Conservation (phyloP, 2,888 invertebrate genomes). For the Kryphioiulus occultus region DNA sequence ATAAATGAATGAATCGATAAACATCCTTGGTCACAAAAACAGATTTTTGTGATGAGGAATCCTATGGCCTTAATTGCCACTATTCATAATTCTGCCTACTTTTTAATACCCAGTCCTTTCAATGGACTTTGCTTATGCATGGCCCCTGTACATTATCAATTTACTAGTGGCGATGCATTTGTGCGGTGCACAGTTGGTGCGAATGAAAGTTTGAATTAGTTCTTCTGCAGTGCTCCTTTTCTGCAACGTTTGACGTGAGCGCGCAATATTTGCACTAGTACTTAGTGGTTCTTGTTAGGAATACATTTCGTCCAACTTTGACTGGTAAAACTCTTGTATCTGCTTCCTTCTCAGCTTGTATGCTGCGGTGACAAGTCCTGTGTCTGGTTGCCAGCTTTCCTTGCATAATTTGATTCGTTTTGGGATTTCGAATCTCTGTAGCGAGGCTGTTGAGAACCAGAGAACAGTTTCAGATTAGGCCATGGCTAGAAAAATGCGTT, state of each 20-base stretch:
- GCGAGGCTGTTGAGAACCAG: slow-evolving; percentile 55
- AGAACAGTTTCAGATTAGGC: neutral
- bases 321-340: slow-evolving; percentile 89
- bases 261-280: slow-evolving; percentile 10
- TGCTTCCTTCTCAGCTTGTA: slow-evolving; percentile 97
- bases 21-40: no score
- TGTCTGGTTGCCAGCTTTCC: slow-evolving; percentile 97
- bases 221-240: neutral
- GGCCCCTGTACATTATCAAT: neutral
- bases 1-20: no score
- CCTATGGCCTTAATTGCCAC: no score
- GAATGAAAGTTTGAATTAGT: neutral
- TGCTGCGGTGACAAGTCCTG: slow-evolving; percentile 96
- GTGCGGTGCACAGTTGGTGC: neutral
- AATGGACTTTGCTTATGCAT: neutral
- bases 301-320: slow-evolving; percentile 11
- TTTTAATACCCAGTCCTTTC: neutral
- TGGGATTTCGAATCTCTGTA: slow-evolving; percentile 93
- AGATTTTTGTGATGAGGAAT: no score
- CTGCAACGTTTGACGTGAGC: neutral
- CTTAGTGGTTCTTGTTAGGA: neutral
- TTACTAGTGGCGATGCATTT: neutral
- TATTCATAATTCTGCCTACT: no score
- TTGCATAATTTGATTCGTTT: slow-evolving; percentile 84
- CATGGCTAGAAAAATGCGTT: no score